Evolutionary conservation across 2,888 invertebrate genomes (phyloP).

Genomic region (Bombylius discolor): DNA sequence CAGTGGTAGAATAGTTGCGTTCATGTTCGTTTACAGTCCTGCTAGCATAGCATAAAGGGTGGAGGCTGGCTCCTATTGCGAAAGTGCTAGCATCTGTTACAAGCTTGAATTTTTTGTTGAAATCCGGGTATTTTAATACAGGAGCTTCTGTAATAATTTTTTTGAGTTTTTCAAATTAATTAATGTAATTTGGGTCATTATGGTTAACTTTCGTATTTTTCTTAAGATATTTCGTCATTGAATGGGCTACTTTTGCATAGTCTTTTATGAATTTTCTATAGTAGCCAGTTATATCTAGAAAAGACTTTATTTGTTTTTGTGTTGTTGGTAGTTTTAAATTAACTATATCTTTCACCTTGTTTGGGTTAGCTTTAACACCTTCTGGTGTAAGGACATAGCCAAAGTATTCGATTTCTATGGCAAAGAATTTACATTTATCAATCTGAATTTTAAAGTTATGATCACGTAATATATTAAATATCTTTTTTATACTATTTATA

Average conservation of each 20-base stretch:
- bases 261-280: constrained; percentile 18
- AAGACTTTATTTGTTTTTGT: constrained; percentile 14
- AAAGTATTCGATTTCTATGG: constrained; percentile 14
- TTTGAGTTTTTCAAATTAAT: constrained; percentile 5
- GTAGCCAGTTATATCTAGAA: constrained; percentile 16
- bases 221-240: constrained; percentile 9
- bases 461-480: constrained; percentile 11
- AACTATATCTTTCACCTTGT: constrained; percentile 15
- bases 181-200: constrained; percentile 7
- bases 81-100: constrained; percentile 4
- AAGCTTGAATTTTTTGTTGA: constrained; percentile 5
- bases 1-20: constrained; percentile 1
- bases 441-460: constrained; percentile 4
- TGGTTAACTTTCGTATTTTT: constrained; percentile 6
- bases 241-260: constrained; percentile 12
- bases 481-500: constrained; percentile 12
- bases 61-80: constrained; percentile 1
- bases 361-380: constrained; percentile 18
- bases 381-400: constrained; percentile 15
- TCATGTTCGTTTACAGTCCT: constrained; percentile 4
- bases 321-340: constrained; percentile 15
- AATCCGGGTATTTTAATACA: constrained; percentile 9
- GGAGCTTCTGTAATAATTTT: background rate
- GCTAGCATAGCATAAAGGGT: constrained; percentile 1
- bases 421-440: constrained; percentile 17